Percentiles rank a stretch among this genome's conserved stretches.
phyloP scores from a whole-genome alignment of 2,888 invertebrate genomes.

The Laothoe populi region DNA sequence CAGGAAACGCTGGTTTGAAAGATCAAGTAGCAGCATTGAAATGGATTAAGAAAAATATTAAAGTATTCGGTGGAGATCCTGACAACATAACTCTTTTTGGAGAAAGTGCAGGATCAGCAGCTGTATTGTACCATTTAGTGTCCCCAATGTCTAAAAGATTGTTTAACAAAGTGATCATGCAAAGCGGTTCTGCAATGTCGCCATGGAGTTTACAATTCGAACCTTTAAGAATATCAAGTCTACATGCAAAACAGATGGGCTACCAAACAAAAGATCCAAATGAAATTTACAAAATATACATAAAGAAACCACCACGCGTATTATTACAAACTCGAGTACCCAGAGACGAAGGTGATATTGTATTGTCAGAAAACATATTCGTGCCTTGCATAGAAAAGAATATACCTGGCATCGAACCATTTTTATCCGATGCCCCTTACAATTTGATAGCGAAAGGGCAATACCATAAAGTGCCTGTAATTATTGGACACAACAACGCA shows the following conservation, averaged over 20 bases:
- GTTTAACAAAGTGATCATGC: conserved; percentile 71
- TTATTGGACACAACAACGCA: conserved; percentile 69
- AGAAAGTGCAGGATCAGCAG: conserved; percentile 75
- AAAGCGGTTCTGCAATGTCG: conserved; percentile 73
- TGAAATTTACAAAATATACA: conserved; percentile 62
- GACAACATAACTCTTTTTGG: conserved; percentile 73
- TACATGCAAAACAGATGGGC: conserved; percentile 61
- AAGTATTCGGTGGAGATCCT: conserved; percentile 70
- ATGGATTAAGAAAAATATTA: conserved; percentile 70
- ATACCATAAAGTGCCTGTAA: conserved; percentile 66
- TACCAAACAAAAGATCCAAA: conserved; percentile 53
- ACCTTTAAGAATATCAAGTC: conserved; percentile 61
- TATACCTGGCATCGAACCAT: conserved; percentile 51
- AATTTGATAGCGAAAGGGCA: conserved; percentile 58
- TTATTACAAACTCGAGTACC: conserved; percentile 63
- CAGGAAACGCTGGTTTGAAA: conserved; percentile 74
- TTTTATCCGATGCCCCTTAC: conserved; percentile 65
- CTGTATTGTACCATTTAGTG: conserved; percentile 67
- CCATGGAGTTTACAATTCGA: conserved; percentile 74
- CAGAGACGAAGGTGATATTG: conserved; percentile 63
- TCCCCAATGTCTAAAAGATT: conserved; percentile 72
- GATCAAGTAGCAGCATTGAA: conserved; percentile 72
- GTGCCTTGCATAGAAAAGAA: conserved; percentile 70
- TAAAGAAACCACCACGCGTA: conserved; percentile 49
- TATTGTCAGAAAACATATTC: conserved; percentile 72